Evolutionary conservation across 1,140 invertebrate species (phyloP), one percentile per base, ranked within the genome.

Genomic region (Drosophila setifemur): DNA sequence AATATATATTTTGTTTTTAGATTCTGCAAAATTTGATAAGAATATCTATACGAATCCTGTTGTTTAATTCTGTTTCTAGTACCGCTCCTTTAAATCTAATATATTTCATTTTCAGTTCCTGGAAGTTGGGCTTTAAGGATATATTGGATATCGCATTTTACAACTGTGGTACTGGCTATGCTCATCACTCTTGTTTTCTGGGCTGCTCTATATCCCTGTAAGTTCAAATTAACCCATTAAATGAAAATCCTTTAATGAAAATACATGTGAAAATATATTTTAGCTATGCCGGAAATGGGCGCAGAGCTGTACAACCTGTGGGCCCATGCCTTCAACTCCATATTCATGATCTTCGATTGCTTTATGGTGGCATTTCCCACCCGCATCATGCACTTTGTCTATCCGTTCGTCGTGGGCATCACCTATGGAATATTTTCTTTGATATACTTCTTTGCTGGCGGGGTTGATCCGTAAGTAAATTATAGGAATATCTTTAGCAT

Each of bases 291-390:
- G n/a, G 81, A 16, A 23, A 73, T 58, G 19, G 81, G 75, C 1
- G 35, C 58, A 19, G 73, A 73, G 1, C 77, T 91, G 91, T 12
- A 90, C 31, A 96, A 96, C 79, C 78, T 95, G 2, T 92, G 95
- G 90, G 91, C 93, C 2, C 96, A 97, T 78, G 93, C 93, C 0
- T 91, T 93, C n/a, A 97, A 96, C 90, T 94, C 93, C 1, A 50
- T 94, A 1, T 90, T 95, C 18, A 95, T 96, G 92, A 37, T 96
- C 1, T 67, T 94, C 4, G 96, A 97, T 90, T 88, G 95, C 14
- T 92, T 93, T 16, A 77, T 96, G 7, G 93, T 94, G 0, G 92
- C 91, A 2, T 92, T 95, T 69, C 95, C 96, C 0, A 92, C 94
- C 6, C 90, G 93, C 9, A 55, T 96, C 6, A 90, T 93, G 8